Conservation (phyloP, 2,888 invertebrate genomes). For the Leptinotarsa tumamoca region DNA sequence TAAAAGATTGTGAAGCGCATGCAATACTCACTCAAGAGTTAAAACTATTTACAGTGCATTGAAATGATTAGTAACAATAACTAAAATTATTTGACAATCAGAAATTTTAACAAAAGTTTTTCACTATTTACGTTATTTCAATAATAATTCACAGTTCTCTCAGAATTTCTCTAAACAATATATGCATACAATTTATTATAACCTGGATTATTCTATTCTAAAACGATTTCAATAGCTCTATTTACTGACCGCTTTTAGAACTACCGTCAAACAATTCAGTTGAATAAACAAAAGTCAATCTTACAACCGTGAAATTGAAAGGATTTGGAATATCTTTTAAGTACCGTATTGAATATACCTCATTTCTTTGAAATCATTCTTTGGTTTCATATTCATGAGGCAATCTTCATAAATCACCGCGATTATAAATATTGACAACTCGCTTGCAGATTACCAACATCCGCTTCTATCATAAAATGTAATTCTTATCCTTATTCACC, state of each 20-base stretch:
- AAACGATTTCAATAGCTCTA: neutral
- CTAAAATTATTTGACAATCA: no score
- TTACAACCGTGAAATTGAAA: constrained; percentile 17
- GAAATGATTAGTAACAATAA: no score
- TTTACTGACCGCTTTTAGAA: neutral
- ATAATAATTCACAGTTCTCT: no score
- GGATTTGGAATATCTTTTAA: constrained; percentile 10
- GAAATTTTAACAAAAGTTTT: no score
- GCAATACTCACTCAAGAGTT: no score
- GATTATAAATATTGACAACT: constrained; percentile 26
- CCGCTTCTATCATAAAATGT: constrained; percentile 2
- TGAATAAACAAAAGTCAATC: constrained; percentile 6
- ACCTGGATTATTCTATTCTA: neutral
- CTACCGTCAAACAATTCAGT: neutral
- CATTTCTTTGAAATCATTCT: neutral
- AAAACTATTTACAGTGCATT: no score
- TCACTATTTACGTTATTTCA: no score
- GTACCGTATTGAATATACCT: constrained; percentile 10
- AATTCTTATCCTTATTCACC: neutral
- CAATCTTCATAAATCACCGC: constrained; percentile 24
- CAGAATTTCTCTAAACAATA: no score
- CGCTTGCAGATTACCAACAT: constrained; percentile 11
- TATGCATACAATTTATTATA: no score
- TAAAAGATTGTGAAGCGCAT: no score
- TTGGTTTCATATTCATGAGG: constrained; percentile 21